Evolutionary conservation across 1,140 invertebrate species (phyloP), one percentile per base, ranked within the genome.

Genomic region (Leptopilina clavipes): DNA sequence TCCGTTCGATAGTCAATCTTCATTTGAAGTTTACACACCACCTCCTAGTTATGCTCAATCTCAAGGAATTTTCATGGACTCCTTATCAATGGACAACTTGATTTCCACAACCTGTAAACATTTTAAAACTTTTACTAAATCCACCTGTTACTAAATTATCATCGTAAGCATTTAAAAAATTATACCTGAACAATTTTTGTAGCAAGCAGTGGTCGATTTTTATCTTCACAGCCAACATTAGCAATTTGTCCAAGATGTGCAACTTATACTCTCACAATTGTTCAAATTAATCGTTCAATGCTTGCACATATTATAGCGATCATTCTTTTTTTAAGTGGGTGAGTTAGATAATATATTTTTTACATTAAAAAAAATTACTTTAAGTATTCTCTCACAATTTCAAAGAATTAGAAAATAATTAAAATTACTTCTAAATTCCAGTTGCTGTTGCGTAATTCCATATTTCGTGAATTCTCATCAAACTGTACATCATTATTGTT

Each of bases 381-480:
- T 7, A 40, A 48, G 1, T 12, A 48, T 48, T 48, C 3, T 14
- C 7, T 3, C 10, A n/a, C 11, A 48, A n/a, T 48, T 40, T 40
- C 8, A 40, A 40, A 40, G 37, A 40, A 40, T 40, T 5, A 40
- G 7, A 40, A 40, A 40, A 40, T 40, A 31, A 31, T 7, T 40
- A 40, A 40, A 8, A 40, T 7, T 8, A 40, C 37, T 40, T 9
- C 37, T 40, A 40, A 40, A 40, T 40, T 40, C 7, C 7, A 93
- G 93, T 81, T 92, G 92, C 78, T 92, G 90, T 31, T 91, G 89
- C 74, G 87, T 91, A 75, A 83, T 93, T n/a, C 92, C 92, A 0
- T 93, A 92, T 79, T 92, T 90, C 80, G 88, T 92, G 83, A 86
- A 91, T 65, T 91, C 90, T 9, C 92, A 91, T 79, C 92, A 91